Conservation (phyloP, 2,797 vertebrate species). For the Syndactyla subalaris region DNA sequence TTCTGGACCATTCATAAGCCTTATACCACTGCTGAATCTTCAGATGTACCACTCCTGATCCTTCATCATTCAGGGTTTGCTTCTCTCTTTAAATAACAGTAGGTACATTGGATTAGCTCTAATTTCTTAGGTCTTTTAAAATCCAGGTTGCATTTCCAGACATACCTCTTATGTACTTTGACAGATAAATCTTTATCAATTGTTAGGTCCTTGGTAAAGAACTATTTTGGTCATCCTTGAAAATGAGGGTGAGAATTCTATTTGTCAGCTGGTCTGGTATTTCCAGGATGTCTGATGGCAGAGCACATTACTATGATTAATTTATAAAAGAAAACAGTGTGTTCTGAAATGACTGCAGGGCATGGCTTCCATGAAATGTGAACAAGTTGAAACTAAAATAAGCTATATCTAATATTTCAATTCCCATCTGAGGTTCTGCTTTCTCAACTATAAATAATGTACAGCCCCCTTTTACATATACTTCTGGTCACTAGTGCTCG, state of each 20-base stretch:
- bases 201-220: not conserved
- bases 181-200: not conserved
- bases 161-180: not conserved
- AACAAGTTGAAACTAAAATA: slow-evolving; percentile 6
- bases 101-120: not conserved
- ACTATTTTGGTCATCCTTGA: not conserved
- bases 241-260: not conserved
- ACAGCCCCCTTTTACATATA: not conserved
- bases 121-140: not conserved
- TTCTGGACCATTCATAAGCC: not conserved
- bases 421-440: slow-evolving; percentile 12
- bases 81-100: not conserved
- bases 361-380: not conserved
- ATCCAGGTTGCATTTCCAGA: not conserved
- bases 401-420: slow-evolving; percentile 16
- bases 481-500: not conserved
- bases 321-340: slow-evolving; percentile 21
- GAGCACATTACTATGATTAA: not conserved
- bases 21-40: not conserved
- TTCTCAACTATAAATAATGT: slow-evolving; percentile 52
- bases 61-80: not conserved
- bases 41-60: not conserved
- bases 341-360: not conserved
- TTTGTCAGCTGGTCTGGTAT: not conserved
- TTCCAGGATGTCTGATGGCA: slow-evolving; percentile 1